phyloP scores from a whole-genome alignment of 2,888 invertebrate genomes.

The Drosophila setosimentum region DNA sequence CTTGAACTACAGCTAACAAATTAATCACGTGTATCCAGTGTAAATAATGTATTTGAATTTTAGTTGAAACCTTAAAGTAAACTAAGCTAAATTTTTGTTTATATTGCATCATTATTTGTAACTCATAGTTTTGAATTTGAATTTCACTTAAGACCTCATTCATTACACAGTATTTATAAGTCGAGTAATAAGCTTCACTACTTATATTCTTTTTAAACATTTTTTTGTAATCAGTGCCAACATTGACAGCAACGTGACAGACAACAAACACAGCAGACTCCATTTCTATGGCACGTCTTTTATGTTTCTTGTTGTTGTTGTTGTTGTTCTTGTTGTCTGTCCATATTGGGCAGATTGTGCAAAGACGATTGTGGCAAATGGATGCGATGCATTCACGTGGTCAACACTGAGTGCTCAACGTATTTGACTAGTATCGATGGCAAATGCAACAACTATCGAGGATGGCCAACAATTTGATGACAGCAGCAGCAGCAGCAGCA shows the following conservation, averaged over 20 bases:
- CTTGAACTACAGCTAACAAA: too few relatives aligned
- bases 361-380: conserved; percentile 37
- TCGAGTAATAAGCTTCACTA: background rate
- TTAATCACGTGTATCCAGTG: background rate
- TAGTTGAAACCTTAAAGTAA: background rate
- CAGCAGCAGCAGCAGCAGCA: conserved; percentile 6
- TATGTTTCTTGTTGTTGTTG: conserved; percentile 15
- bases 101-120: background rate
- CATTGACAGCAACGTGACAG: conserved; percentile 28
- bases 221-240: conserved; percentile 36
- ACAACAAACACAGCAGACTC: conserved; percentile 15
- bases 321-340: conserved; percentile 21
- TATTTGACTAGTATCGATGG: conserved; percentile 24
- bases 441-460: conserved; percentile 35
- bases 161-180: conserved; percentile 20
- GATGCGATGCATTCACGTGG: conserved; percentile 32
- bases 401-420: conserved; percentile 18
- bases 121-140: background rate
- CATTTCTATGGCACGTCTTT: conserved; percentile 11
- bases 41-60: background rate
- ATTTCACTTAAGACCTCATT: background rate
- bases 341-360: conserved; percentile 61
- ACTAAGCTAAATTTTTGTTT: background rate
- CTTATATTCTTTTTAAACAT: background rate
- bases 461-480: conserved; percentile 38